Evolutionary conservation across 2,113 vertebrate species (phyloP).

Genomic region (Brachyhypopomus occidentalis): DNA sequence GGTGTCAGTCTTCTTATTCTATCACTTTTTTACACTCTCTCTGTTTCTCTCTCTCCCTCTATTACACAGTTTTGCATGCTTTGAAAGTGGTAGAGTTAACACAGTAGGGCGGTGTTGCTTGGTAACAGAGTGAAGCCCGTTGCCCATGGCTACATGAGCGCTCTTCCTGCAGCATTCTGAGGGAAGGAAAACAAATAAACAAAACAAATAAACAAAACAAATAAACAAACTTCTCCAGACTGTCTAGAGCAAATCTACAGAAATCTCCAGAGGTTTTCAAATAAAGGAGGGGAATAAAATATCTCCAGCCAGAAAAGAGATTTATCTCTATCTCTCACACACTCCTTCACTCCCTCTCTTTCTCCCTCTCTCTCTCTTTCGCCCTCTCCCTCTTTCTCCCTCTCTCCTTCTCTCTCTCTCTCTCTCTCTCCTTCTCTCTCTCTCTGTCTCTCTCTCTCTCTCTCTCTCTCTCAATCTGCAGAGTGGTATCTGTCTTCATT

Average conservation of each 20-base stretch:
- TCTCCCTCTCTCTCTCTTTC: no score
- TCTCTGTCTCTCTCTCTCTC: no score
- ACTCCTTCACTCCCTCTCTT: no score
- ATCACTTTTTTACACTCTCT: constrained; percentile 1
- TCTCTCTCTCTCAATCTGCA: no score
- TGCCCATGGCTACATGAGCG: constrained; percentile 64
- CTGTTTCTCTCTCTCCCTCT: constrained; percentile 9
- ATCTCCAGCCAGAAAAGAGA: neutral
- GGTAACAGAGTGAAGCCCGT: constrained; percentile 62
- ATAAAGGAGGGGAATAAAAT: constrained; percentile 23
- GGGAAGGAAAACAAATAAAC: constrained; percentile 46
- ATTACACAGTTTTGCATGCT: constrained; percentile 36
- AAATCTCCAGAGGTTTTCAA: neutral
- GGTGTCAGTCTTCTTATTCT: constrained; percentile 18
- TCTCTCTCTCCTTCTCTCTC: no score
- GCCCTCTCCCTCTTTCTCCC: no score
- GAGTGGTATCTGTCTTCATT: no score
- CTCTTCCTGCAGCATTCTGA: constrained; percentile 60
- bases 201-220: constrained; percentile 45
- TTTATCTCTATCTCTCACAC: no score
- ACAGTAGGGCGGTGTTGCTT: constrained; percentile 63
- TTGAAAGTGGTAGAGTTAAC: constrained; percentile 53
- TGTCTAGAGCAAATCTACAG: neutral
- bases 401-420: no score
- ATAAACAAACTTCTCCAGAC: constrained; percentile 33